phyloP scores from a whole-genome alignment of 1,140 invertebrate species.

The Palaemon carinicauda region DNA sequence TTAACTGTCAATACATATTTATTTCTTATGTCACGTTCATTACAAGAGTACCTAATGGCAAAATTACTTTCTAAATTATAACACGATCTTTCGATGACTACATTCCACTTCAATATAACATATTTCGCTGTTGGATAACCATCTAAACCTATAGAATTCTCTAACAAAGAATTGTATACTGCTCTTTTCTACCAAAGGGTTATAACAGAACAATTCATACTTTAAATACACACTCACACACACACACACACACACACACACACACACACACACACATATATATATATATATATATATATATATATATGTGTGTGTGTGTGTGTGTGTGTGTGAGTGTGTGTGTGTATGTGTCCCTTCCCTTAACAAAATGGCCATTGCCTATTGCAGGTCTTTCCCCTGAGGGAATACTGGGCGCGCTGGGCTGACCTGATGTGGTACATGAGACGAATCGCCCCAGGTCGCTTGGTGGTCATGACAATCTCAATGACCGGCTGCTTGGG shows the following conservation, averaged over 20 bases:
- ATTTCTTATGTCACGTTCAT: no score
- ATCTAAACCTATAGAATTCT: no score
- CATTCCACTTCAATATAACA: no score
- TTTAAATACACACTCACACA: no score
- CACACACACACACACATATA: neutral
- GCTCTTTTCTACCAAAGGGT: neutral
- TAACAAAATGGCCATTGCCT: neutral
- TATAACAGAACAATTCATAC: no score
- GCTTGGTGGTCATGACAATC: conserved; percentile 36
- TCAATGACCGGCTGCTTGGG: conserved; percentile 39
- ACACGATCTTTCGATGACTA: no score
- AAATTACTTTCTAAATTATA: no score
- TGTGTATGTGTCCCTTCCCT: neutral
- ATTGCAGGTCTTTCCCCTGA: conserved; percentile 48
- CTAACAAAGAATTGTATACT: no score
- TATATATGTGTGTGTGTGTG: neutral
- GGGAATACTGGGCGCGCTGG: conserved; percentile 41
- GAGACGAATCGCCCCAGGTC: conserved; percentile 24
- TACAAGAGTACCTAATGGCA: no score
- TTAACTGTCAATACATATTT: no score
- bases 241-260: no score
- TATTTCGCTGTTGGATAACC: no score
- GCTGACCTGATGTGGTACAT: conserved; percentile 50
- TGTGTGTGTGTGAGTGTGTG: neutral
- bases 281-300: neutral